A percentile compares a stretch with the other conserved stretches of the same genome.
phyloP scores from a whole-genome alignment of 2,888 invertebrate species.

The Lepidochrysops patricia region DNA sequence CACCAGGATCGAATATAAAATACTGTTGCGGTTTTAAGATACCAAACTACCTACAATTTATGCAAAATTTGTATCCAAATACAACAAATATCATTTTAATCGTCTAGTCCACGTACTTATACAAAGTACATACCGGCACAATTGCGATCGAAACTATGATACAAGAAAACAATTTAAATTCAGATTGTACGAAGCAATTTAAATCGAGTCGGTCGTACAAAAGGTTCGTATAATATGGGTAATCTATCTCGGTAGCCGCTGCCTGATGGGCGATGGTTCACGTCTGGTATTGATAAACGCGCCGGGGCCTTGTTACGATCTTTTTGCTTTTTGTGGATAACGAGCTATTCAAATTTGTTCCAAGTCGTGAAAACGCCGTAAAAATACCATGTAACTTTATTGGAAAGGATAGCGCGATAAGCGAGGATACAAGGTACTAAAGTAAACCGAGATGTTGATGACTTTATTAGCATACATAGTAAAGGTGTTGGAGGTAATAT shows the following conservation, averaged over 20 bases:
- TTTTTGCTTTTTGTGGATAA: constrained; percentile 53
- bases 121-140: background rate
- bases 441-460: background rate
- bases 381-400: background rate
- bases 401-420: background rate
- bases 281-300: constrained; percentile 38
- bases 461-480: background rate
- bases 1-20: background rate
- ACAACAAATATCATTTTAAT: background rate
- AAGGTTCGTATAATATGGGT: constrained; percentile 60
- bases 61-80: background rate
- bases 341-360: constrained; percentile 14
- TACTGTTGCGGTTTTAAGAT: too few relatives aligned
- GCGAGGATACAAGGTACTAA: background rate
- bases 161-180: constrained; percentile 26
- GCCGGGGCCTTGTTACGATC: constrained; percentile 60
- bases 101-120: background rate
- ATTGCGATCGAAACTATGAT: constrained; percentile 1
- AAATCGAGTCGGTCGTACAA: constrained; percentile 35
- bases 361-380: background rate
- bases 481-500: background rate
- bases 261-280: constrained; percentile 69
- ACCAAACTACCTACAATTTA: background rate
- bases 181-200: constrained; percentile 56
- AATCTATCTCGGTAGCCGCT: constrained; percentile 60